Conservation (phyloP, 2,888 invertebrate genomes). For the Nowickia ferox region DNA sequence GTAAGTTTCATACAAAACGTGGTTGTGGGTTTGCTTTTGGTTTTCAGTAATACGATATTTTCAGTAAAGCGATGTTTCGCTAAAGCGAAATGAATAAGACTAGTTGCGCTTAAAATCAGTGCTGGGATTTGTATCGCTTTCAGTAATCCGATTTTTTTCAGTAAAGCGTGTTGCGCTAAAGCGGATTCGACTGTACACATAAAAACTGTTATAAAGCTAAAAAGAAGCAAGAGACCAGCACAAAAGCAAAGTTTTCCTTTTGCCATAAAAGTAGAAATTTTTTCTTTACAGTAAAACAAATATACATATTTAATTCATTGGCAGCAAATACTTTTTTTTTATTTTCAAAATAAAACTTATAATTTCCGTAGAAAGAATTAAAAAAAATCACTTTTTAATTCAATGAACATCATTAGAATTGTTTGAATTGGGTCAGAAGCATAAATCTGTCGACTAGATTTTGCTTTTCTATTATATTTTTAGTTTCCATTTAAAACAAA, state of each 20-base stretch:
- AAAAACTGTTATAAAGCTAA: no score
- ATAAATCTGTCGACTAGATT: constrained; percentile 68
- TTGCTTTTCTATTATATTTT: neutral
- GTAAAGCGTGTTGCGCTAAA: no score
- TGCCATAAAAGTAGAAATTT: neutral
- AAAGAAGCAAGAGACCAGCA: no score
- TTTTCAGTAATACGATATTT: no score
- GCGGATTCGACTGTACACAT: no score
- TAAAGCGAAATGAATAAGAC: no score
- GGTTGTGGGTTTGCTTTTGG: no score
- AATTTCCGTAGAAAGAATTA: neutral
- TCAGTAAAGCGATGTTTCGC: no score
- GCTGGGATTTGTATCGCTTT: no score
- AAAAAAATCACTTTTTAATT: constrained; percentile 36
- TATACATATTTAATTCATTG: neutral
- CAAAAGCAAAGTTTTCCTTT: neutral
- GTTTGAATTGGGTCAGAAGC: constrained; percentile 70
- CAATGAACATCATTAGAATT: constrained; percentile 60
- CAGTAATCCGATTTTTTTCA: no score
- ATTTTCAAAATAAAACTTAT: neutral
- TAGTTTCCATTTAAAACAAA: constrained; percentile 4
- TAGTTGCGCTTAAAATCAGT: no score
- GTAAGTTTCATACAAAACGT: no score
- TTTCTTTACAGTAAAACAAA: neutral
- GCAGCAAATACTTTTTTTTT: neutral